phyloP scores from a whole-genome alignment of 1,140 invertebrate species.

The Aphaenogaster ashmeadi region DNA sequence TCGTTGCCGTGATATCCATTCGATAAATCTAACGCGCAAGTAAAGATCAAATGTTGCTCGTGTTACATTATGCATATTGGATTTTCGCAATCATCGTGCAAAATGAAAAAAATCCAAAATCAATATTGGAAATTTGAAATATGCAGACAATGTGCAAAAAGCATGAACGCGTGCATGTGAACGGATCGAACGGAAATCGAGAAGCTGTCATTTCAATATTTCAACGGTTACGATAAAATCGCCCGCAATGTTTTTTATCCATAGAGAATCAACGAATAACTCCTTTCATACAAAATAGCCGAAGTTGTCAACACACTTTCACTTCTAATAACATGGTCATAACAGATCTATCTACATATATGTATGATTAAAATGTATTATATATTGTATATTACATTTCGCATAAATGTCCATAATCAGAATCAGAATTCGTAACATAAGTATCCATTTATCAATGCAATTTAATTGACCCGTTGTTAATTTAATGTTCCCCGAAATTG shows the following conservation, averaged over 20 bases:
- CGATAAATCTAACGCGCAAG: not conserved
- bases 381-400: not conserved
- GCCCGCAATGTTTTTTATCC: constrained; percentile 4
- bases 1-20: not conserved
- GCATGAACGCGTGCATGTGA: not conserved
- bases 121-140: constrained; percentile 38
- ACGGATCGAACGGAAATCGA: constrained; percentile 28
- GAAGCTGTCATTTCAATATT: constrained; percentile 35
- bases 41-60: constrained; percentile 3
- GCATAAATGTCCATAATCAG: not conserved
- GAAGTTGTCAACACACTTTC: not conserved
- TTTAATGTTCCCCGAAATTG: constrained; percentile 13
- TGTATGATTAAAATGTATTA: not conserved
- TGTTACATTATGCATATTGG: constrained; percentile 7
- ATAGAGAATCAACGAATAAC: not conserved
- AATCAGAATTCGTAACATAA: constrained; percentile 23
- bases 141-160: constrained; percentile 16
- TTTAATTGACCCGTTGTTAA: constrained; percentile 34
- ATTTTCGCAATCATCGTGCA: not conserved
- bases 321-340: not conserved
- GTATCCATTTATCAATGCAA: not conserved
- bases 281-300: not conserved
- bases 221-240: constrained; percentile 37
- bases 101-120: constrained; percentile 40
- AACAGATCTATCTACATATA: not conserved